Base-by-base conservation (phyloP, 1,140 invertebrate species). In the Anagrus nilaparvatae region DNA sequence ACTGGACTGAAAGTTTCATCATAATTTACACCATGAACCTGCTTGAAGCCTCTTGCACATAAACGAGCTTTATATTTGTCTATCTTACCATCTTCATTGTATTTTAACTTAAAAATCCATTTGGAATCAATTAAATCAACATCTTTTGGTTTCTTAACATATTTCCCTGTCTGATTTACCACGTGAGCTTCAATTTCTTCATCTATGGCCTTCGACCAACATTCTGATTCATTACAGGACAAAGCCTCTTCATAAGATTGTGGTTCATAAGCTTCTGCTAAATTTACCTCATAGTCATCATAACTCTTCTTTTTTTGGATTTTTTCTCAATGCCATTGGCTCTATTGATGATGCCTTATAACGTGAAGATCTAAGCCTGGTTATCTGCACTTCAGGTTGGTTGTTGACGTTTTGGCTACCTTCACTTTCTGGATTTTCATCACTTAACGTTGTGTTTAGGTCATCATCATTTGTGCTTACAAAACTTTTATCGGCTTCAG, bases 51-150 rank as follows among this genome's bases (percentile, higher is more conserved):
- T 49, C 59, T 53, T 8, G 60, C 57, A 1, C 70, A 58, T 25
- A 69, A 49, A 31, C 61, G 47, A 3, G 68, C 67, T 38, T 68
- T 63, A 17, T 51, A 60, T 29, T 33, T 46, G 12, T 45, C 50
- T 2, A 56, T 38, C 4, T 35, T n/a, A 8, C 52, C 29, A 37
- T 50, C 49, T 45, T 52, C 32, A 37, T 52, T 25, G 32, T 42
- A 39, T 33, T 60, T 61, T 10, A 58, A 44, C 7, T 53, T 47
- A 21, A 63, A 63, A 0, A 61, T 50, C 56, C 59, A 61, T 45
- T 52, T 59, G 13, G 51, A 57, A 14, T 44, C 44, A 8, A 63
- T 55, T 9, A 47, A 5, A 37, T 54, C 56, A 6, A 37, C 48
- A 0, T 56, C 27, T 8, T 8, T 5, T 10, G 36, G 32, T 32